A percentile compares a stretch with the other conserved stretches of the same genome.
Evolutionary conservation across 2,797 vertebrate genomes (phyloP).

Genomic region (Eutrigla gurnardus): DNA sequence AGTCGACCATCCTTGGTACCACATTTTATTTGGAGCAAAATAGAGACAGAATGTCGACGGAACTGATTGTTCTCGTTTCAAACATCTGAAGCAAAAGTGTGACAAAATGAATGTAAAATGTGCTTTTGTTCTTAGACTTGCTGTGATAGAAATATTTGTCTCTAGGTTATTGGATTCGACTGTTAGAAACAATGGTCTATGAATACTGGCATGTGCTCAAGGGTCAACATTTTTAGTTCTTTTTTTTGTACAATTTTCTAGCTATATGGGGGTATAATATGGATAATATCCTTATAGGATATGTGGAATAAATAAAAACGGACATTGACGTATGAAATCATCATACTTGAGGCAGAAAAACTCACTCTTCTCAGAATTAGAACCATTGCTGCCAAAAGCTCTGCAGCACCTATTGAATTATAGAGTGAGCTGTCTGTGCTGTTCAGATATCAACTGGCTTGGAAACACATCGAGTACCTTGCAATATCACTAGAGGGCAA

Average conservation of each 20-base stretch:
- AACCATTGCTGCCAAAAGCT: conserved; percentile 15
- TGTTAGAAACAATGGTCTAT: background rate
- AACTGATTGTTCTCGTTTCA: conserved; percentile 3
- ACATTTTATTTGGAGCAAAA: conserved; percentile 17
- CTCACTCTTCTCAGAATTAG: conserved; percentile 6
- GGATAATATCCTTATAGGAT: background rate
- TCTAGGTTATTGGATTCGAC: background rate
- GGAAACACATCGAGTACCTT: conserved; percentile 8
- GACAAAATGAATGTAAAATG: conserved; percentile 67
- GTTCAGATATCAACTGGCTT: conserved; percentile 4
- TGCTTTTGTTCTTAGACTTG: conserved; percentile 36
- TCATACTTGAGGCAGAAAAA: background rate
- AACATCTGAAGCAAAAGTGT: conserved; percentile 41
- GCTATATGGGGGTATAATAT: background rate
- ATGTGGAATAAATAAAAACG: background rate
- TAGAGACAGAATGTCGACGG: background rate
- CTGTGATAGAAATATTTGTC: background rate
- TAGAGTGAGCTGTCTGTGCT: conserved; percentile 18
- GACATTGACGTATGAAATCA: background rate
- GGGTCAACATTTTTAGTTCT: conserved; percentile 11
- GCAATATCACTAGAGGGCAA: conserved; percentile 69
- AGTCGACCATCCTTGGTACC: conserved; percentile 3
- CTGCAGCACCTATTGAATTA: conserved; percentile 35
- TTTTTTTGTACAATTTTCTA: background rate
- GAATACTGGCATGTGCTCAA: conserved; percentile 33